Base-by-base conservation (phyloP, 2,888 invertebrate genomes). In the Hermaeophaga mercurialis region DNA sequence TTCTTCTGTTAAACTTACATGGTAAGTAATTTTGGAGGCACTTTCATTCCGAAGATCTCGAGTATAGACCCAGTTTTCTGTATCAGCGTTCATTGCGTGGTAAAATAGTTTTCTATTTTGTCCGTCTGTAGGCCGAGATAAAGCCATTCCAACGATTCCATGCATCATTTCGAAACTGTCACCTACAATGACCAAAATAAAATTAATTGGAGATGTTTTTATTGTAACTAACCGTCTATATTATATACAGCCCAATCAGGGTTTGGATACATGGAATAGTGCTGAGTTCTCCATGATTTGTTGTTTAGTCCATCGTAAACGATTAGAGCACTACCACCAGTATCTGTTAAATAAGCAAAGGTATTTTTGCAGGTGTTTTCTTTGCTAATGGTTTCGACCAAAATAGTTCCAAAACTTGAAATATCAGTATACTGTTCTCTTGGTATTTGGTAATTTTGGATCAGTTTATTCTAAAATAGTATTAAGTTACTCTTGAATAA, bases 161-260 rank as follows among this genome's bases (percentile, higher is more conserved):
- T 89, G 89, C 88, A 88, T 89, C 36, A 89, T 72, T 58, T 88
- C 86, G 66, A 89, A 89, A 28, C 79, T 79, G 59, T 85, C 85
- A 3, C 83, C 85, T 84, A 39, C 18, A 58, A 48, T 14, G n/a
- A 28, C n/a, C n/a, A n/a, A n/a, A n/a, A n/a, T n/a, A n/a, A n/a
- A n/a, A n/a, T n/a, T n/a, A n/a, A n/a, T n/a, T n/a, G n/a, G n/a
- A n/a, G n/a, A n/a, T n/a, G n/a, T n/a, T n/a, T n/a, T n/a, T n/a
- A n/a, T 73, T n/a, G n/a, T n/a, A n/a, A n/a, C n/a, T n/a, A n/a
- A 84, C 84, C 82, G 48, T 80, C 80, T 64, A 89, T 85, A 26
- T 80, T 78, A 66, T 84, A 87, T 0, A 82, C 83, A 1, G 88
- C 88, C 28, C 79, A 77, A 1, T 79, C 76, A 0, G 89, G 89